Evolutionary conservation across 92 coral and sea anemone genomes (phyloP), one percentile per base, ranked within the genome.

Genomic region (Epizoanthus rinbou): DNA sequence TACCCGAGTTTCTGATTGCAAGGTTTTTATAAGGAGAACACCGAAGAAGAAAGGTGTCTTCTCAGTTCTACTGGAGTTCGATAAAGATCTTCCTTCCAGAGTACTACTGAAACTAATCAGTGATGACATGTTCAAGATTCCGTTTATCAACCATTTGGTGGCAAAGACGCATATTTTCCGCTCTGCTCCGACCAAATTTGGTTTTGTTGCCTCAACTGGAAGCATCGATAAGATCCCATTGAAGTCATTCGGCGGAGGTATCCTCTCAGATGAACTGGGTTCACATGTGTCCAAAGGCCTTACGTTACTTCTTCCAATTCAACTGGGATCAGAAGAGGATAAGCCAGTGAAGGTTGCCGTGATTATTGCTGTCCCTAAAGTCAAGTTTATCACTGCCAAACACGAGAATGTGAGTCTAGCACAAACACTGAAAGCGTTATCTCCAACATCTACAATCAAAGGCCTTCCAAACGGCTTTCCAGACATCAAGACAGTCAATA

Each of bases 161-260:
- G 92, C 88, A 1, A 83, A 94, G 76, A 97, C 95, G 6, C 86
- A 94, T 28, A 82, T 94, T 14, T 93, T 97, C 56, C 95, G 95
- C 79, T 85, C 93, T 65, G 63, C 91, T 19, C 81, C 89, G 62
- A 93, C 95, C 14, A 85, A 92, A 74, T 97, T 97, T 57, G 99
- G 99, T 57, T 97, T 97, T 57, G 99, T 92, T 50, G 99, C 99
- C 17, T 97, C 99, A 1, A 94, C 99, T 28, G 97, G 90, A 52
- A 94, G 91, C 45, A 94, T 97, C 1, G 98, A 97, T 45, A 92
- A 94, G 50, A 91, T 97, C 17, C 98, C 95, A 5, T 82, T 97
- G 58, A 94, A 85, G 69, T 95, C 95, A 0, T 97, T 97, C 33
- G 98, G 99, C 8, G 97, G 89, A 3, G 99, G 99, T 13, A 90